Evolutionary conservation across 2,888 invertebrate species (phyloP).

Genomic region (Plemyria rubiginata): DNA sequence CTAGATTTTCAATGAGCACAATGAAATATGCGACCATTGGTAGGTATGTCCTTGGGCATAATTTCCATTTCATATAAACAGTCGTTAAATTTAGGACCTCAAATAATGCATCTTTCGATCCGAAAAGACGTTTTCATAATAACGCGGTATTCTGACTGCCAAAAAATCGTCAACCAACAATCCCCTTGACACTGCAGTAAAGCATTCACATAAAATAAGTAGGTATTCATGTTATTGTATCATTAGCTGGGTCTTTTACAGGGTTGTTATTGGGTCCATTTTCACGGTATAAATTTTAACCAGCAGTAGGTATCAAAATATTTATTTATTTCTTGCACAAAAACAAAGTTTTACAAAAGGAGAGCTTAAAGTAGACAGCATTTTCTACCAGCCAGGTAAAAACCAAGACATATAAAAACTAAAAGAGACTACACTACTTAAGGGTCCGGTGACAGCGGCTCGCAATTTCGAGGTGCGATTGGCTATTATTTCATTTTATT

Average conservation of each 20-base stretch:
- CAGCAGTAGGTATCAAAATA: too few relatives aligned
- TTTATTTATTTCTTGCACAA: too few relatives aligned
- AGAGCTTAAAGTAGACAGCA: not conserved
- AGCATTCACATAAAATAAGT: not conserved
- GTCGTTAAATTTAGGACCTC: constrained; percentile 4
- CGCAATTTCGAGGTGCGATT: too few relatives aligned
- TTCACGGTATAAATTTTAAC: not conserved
- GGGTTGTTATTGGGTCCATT: not conserved
- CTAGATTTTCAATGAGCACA: constrained; percentile 22
- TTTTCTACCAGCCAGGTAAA: not conserved
- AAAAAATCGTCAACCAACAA: not conserved
- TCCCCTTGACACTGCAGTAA: not conserved
- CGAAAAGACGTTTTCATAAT: not conserved
- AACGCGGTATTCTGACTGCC: not conserved
- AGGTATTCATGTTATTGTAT: not conserved
- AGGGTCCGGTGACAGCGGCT: too few relatives aligned
- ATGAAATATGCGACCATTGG: constrained; percentile 13
- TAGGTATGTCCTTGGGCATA: constrained; percentile 45
- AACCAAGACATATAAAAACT: too few relatives aligned
- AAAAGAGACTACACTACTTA: too few relatives aligned
- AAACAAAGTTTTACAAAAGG: too few relatives aligned
- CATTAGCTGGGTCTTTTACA: not conserved
- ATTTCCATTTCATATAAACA: constrained; percentile 36
- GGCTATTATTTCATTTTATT: too few relatives aligned
- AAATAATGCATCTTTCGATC: not conserved